Evolutionary conservation across 2,797 vertebrate genomes (phyloP).

Genomic region (Synaphobranchus kaupii): DNA sequence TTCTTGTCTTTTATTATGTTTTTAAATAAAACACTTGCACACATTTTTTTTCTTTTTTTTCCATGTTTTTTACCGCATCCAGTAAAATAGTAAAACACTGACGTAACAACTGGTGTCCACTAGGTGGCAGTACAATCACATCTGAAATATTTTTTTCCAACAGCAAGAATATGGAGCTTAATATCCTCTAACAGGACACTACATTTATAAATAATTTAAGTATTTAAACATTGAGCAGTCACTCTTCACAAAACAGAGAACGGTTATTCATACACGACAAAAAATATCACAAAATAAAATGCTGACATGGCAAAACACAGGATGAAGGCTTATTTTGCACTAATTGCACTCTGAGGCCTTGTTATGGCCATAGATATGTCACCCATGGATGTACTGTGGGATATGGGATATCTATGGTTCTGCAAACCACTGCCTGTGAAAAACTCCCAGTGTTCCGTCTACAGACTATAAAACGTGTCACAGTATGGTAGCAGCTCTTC

Average conservation of each 20-base stretch:
- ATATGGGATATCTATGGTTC: conserved; percentile 51
- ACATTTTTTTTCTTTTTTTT: conserved; percentile 56
- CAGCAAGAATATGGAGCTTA: conserved; percentile 82
- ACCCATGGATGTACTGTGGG: conserved; percentile 47
- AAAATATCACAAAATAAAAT: conserved; percentile 64
- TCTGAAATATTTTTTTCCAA: conserved; percentile 73
- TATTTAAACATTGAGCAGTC: conserved; percentile 87
- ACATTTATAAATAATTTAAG: conserved; percentile 91
- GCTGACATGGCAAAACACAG: conserved; percentile 57
- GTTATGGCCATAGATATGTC: conserved; percentile 48
- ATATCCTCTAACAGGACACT: conserved; percentile 83
- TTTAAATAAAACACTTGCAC: conserved; percentile 79
- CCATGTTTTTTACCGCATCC: conserved; percentile 62
- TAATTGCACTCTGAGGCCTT: conserved; percentile 57
- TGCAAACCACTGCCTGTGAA: conserved; percentile 51
- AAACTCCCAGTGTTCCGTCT: conserved; percentile 62
- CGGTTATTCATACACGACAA: conserved; percentile 76
- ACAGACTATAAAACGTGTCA: conserved; percentile 57
- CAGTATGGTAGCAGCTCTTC: conserved; percentile 62
- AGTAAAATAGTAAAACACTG: conserved; percentile 73
- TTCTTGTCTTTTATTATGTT: conserved; percentile 67
- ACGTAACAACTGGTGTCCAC: conserved; percentile 78
- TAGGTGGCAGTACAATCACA: conserved; percentile 84
- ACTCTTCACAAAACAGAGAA: conserved; percentile 79
- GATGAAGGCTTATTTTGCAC: conserved; percentile 56